phyloP scores from a whole-genome alignment of 2,797 vertebrate species.

The Characodon lateralis region DNA sequence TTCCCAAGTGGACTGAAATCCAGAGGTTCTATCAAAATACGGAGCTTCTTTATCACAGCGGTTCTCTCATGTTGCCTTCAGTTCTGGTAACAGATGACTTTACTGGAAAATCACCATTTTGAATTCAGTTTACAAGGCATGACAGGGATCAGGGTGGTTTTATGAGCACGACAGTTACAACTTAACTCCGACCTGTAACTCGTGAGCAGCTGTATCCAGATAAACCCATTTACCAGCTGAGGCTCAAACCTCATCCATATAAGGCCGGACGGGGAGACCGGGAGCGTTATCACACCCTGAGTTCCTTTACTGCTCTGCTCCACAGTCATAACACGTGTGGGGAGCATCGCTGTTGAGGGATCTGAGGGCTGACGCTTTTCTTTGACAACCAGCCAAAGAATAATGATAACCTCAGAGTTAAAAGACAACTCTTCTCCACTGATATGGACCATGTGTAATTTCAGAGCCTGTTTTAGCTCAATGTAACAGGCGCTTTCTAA shows the following conservation, averaged over 20 bases:
- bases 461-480: conserved; percentile 65
- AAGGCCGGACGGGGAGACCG: conserved; percentile 57
- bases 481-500: conserved; percentile 61
- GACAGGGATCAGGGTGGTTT: conserved; percentile 15
- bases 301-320: conserved; percentile 51
- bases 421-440: conserved; percentile 46
- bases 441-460: conserved; percentile 70
- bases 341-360: conserved; percentile 57
- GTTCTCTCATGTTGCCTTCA: neutral
- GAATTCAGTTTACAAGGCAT: conserved; percentile 15
- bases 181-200: conserved; percentile 43
- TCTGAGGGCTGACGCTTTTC: conserved; percentile 57
- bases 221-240: conserved; percentile 21
- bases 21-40: neutral
- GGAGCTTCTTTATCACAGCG: neutral
- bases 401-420: conserved; percentile 71
- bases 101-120: neutral
- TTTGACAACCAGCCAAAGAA: conserved; percentile 63
- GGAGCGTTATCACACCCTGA: conserved; percentile 60
- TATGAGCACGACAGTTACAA: conserved; percentile 14
- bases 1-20: neutral
- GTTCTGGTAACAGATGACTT: neutral
- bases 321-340: conserved; percentile 62
- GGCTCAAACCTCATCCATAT: conserved; percentile 58
- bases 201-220: conserved; percentile 23